Percentiles rank a stretch among this genome's conserved stretches.
phyloP scores from a whole-genome alignment of 30 jellyfish, hydroid and myxozoan species.

The Hydractinia symbiolongicarpus region DNA sequence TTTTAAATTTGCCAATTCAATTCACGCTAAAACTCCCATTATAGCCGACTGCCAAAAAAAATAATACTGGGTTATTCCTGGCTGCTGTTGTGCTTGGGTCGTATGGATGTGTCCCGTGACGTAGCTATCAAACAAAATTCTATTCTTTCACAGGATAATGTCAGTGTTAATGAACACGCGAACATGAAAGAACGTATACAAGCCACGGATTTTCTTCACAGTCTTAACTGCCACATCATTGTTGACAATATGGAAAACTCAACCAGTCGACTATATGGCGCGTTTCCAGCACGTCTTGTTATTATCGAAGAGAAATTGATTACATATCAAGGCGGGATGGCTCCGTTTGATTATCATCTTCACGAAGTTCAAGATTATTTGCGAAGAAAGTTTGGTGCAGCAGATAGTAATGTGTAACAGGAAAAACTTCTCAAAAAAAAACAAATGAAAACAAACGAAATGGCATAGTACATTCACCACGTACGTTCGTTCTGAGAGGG shows the following conservation, averaged over 20 bases:
- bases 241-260: constrained; percentile 5
- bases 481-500: too few relatives aligned
- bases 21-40: too few relatives aligned
- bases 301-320: background rate
- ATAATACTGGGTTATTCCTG: too few relatives aligned
- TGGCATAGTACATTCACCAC: too few relatives aligned
- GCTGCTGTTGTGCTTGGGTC: too few relatives aligned
- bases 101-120: too few relatives aligned
- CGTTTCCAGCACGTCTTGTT: constrained; percentile 14
- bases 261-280: constrained; percentile 2
- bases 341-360: constrained; percentile 1
- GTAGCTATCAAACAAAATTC: too few relatives aligned
- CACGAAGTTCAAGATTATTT: background rate
- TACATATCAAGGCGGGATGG: background rate
- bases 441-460: too few relatives aligned
- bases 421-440: too few relatives aligned
- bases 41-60: too few relatives aligned
- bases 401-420: too few relatives aligned
- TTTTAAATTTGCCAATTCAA: too few relatives aligned
- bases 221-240: background rate
- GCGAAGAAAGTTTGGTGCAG: background rate
- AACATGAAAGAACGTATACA: constrained; percentile 4
- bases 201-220: background rate
- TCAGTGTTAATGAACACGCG: background rate
- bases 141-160: background rate